phyloP scores from a whole-genome alignment of 1,140 invertebrate genomes.

The Agrilus planipennis region DNA sequence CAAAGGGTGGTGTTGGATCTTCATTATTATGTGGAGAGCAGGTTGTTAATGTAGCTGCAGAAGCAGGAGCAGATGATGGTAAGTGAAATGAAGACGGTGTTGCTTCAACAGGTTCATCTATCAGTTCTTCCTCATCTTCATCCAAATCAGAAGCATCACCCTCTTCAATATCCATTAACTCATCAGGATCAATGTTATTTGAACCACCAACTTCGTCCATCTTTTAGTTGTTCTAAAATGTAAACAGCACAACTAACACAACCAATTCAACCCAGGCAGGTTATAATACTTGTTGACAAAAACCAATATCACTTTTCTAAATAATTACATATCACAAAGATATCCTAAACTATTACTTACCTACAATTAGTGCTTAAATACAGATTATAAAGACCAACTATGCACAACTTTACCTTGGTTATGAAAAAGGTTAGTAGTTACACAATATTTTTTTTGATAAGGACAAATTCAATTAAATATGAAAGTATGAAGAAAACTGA shows the following conservation, averaged over 20 bases:
- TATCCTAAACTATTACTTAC: background rate
- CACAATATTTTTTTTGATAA: too few species aligned
- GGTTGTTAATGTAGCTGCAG: conserved; percentile 42
- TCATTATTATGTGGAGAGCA: conserved; percentile 39
- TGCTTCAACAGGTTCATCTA: conserved; percentile 23
- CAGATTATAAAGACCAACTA: background rate
- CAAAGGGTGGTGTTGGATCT: conserved; percentile 36
- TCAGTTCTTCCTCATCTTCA: conserved; percentile 31
- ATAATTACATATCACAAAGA: conserved; percentile 3
- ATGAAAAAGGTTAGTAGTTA: too few species aligned
- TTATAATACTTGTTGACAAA: conserved; percentile 7
- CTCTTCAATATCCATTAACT: conserved; percentile 33
- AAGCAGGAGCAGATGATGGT: conserved; percentile 38
- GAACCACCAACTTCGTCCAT: conserved; percentile 30
- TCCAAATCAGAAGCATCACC: conserved; percentile 31
- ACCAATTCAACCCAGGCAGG: conserved; percentile 5
- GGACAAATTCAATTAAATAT: too few species aligned
- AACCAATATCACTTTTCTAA: background rate
- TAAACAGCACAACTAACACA: conserved; percentile 14
- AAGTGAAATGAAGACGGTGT: conserved; percentile 29
- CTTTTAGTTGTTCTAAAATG: conserved; percentile 10
- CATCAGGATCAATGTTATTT: conserved; percentile 28
- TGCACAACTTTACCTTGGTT: too few species aligned
- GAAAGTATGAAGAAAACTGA: too few species aligned
- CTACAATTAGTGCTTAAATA: background rate